Percentiles rank a stretch among this genome's conserved stretches.
Conservation (phyloP, 2,797 vertebrate genomes). For the Myotis pilosus region DNA sequence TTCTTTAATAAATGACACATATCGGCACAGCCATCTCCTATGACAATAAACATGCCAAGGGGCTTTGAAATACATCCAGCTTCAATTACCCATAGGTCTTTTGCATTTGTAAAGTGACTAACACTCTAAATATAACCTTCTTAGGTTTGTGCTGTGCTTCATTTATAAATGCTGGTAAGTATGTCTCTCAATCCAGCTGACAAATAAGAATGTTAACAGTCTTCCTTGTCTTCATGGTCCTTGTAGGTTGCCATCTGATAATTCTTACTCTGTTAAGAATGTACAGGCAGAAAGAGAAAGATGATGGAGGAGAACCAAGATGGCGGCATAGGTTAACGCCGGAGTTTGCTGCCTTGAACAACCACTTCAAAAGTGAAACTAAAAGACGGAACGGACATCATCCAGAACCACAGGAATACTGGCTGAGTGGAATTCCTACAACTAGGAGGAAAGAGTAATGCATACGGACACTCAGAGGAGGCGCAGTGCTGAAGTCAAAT, state of each 20-base stretch:
- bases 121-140: not conserved
- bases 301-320: no score
- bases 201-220: not conserved
- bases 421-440: no score
- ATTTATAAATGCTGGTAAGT: not conserved
- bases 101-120: constrained; percentile 7
- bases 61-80: constrained; percentile 34
- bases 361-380: no score
- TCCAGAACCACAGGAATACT: no score
- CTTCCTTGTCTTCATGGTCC: not conserved
- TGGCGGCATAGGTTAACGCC: no score
- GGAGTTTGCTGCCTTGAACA: no score
- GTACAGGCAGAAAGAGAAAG: not conserved
- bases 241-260: not conserved
- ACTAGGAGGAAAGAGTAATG: no score
- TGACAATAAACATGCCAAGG: constrained; percentile 1
- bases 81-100: constrained; percentile 22
- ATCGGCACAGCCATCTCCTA: constrained; percentile 12
- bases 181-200: not conserved
- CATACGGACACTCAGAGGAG: no score
- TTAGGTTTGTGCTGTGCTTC: not conserved
- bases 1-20: constrained; percentile 47
- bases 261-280: not conserved
- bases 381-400: no score
- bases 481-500: no score